A percentile compares a stretch with the other conserved stretches of the same genome.
Evolutionary conservation across 2,888 invertebrate species (phyloP).

Genomic region (Nomada ruficornis): DNA sequence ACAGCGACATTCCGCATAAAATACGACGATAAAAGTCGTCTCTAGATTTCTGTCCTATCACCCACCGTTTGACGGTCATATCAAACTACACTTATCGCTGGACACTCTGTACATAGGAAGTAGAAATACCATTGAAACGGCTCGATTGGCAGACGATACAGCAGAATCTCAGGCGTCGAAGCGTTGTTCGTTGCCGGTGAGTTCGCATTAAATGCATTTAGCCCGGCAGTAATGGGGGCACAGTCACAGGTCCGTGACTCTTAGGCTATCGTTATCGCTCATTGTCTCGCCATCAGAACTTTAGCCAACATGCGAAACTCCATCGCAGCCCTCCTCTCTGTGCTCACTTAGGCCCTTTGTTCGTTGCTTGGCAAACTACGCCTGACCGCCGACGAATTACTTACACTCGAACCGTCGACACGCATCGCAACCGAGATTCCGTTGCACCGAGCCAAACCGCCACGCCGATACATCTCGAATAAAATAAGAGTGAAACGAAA

Average conservation of each 20-base stretch:
- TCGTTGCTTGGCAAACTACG: conserved; percentile 8
- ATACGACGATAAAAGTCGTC: too few species aligned
- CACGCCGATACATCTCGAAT: background rate
- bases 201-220: conserved; percentile 2
- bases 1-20: too few species aligned
- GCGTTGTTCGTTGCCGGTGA: background rate
- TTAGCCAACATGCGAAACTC: background rate
- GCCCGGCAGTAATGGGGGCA: background rate
- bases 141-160: background rate
- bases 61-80: too few species aligned
- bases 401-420: background rate
- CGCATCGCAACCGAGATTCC: background rate
- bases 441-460: background rate
- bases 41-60: too few species aligned
- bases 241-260: background rate
- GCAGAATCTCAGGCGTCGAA: background rate
- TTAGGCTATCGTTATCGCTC: background rate
- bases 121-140: background rate
- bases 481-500: background rate
- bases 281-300: background rate
- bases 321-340: background rate
- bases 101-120: background rate
- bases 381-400: background rate
- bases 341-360: background rate
- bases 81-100: too few species aligned